Percentiles rank a stretch among this genome's conserved stretches.
Evolutionary conservation across 1,140 invertebrate species (phyloP).

Genomic region (Halesus radiatus): DNA sequence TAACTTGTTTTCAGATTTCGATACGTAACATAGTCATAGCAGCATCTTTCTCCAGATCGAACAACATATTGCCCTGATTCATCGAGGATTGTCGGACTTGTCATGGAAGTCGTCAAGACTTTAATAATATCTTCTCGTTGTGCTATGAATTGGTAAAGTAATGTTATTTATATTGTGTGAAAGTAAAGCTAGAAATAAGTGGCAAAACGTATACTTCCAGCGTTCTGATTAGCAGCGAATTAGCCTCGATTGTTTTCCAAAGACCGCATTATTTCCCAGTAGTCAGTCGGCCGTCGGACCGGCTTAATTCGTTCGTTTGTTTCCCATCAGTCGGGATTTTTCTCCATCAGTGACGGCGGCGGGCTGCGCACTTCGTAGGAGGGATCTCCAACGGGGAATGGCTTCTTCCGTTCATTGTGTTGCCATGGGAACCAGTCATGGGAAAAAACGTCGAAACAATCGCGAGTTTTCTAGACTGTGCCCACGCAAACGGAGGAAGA

Average conservation of each 20-base stretch:
- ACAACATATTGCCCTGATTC: no score
- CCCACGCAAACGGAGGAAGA: conserved; percentile 9
- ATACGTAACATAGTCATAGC: no score
- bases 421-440: conserved; percentile 40
- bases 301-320: background rate
- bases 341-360: background rate
- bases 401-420: conserved; percentile 48
- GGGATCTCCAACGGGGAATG: conserved; percentile 3
- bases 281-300: background rate
- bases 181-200: background rate
- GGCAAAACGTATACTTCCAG: background rate
- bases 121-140: no score
- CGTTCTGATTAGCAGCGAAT: background rate
- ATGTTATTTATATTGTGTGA: background rate
- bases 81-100: no score
- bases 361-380: background rate
- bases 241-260: background rate
- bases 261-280: background rate
- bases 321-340: conserved; percentile 13
- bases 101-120: no score
- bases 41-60: no score
- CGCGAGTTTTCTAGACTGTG: conserved; percentile 43
- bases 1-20: no score
- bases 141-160: no score
- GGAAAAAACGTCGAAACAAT: conserved; percentile 42